These are phyloP conservation scores for Trissoscelio sp. DNA, from an alignment of 2,888 invertebrate genomes.

Conservation along the genomic window DNA sequence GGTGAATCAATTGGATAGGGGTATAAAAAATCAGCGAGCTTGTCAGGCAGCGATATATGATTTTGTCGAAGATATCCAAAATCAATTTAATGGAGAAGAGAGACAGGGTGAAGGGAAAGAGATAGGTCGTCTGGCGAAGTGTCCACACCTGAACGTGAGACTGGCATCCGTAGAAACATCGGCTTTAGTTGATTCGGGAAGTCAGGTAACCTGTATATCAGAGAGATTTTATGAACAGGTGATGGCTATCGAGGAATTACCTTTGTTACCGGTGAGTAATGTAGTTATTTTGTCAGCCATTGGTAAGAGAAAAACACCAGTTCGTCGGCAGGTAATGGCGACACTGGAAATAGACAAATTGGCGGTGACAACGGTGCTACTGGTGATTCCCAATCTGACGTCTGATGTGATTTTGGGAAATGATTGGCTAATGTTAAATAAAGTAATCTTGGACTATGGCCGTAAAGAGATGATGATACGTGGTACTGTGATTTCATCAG, in stretches of 20 bases:
- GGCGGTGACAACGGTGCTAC: not conserved
- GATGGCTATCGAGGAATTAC: too few relatives aligned
- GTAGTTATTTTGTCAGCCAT: conserved; percentile 30
- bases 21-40: too few relatives aligned
- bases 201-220: too few relatives aligned
- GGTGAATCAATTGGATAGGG: too few relatives aligned
- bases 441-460: not conserved
- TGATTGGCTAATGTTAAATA: conserved; percentile 8
- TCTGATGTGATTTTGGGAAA: conserved; percentile 19
- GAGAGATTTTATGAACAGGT: not conserved
- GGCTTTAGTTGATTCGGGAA: conserved; percentile 21
- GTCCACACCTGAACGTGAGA: too few relatives aligned
- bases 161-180: too few relatives aligned
- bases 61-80: too few relatives aligned
- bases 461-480: not conserved
- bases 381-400: conserved; percentile 11
- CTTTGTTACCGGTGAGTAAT: not conserved
- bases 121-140: too few relatives aligned
- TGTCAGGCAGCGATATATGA: too few relatives aligned
- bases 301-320: conserved; percentile 12
- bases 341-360: not conserved
- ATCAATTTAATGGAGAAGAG: too few relatives aligned
- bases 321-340: not conserved
- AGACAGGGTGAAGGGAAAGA: too few relatives aligned
- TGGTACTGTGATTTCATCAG: too few relatives aligned